Percentiles rank a stretch among this genome's conserved stretches.
These are phyloP conservation scores for Apis florea DNA, from an alignment of 1,140 invertebrate genomes.

Conservation along the genomic window DNA sequence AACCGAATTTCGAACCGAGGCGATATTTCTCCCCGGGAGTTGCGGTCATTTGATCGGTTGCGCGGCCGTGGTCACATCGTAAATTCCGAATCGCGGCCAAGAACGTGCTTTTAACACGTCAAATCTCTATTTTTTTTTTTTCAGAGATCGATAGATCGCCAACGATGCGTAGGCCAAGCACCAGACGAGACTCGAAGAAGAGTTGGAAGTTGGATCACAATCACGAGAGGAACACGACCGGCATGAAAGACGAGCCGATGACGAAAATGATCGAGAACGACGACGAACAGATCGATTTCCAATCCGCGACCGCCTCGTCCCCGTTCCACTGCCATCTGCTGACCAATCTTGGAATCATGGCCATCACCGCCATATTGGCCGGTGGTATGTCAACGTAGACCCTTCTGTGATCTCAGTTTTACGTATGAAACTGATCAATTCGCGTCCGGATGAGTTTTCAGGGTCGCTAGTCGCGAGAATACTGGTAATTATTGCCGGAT, in stretches of 20 bases:
- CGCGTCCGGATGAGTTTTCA: not conserved
- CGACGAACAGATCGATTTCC: slow-evolving; percentile 71
- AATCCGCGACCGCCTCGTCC: slow-evolving; percentile 73
- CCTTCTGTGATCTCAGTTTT: not conserved
- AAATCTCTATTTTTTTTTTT: slow-evolving; percentile 34
- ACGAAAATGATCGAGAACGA: slow-evolving; percentile 69
- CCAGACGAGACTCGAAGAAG: slow-evolving; percentile 74
- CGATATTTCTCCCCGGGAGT: not conserved
- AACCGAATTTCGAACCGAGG: not conserved
- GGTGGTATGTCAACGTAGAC: slow-evolving; percentile 66
- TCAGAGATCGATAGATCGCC: slow-evolving; percentile 69
- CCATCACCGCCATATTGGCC: slow-evolving; percentile 62
- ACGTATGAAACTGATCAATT: slow-evolving; percentile 12
- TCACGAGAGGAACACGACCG: slow-evolving; percentile 70
- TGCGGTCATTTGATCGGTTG: not conserved
- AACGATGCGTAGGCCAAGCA: slow-evolving; percentile 71
- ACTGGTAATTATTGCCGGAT: not conserved
- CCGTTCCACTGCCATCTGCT: slow-evolving; percentile 59
- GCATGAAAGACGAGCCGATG: slow-evolving; percentile 72
- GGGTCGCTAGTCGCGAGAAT: not conserved
- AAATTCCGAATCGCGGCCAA: not conserved
- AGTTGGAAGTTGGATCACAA: slow-evolving; percentile 70
- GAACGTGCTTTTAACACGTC: not conserved
- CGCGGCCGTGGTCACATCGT: not conserved
- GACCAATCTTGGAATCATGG: slow-evolving; percentile 54